These are phyloP conservation scores for Propithecus coquereli DNA, from an alignment of 2,113 vertebrate species.

Conservation along the genomic window DNA sequence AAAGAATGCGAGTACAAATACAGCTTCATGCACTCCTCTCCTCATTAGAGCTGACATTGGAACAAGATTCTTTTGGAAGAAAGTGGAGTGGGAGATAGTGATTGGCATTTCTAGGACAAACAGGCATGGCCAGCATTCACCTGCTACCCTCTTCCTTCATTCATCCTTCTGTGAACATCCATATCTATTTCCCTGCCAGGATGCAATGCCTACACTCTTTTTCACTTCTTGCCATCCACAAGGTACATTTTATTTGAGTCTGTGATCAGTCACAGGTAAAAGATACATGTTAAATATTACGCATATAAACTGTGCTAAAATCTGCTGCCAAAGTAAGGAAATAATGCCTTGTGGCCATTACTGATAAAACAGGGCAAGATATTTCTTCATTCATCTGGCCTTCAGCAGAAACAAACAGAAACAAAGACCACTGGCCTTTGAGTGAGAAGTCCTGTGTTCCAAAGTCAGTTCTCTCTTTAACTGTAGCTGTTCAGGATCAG, in stretches of 20 bases:
- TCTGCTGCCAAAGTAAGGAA: background rate
- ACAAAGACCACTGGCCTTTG: background rate
- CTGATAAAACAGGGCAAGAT: background rate
- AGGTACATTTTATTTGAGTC: background rate
- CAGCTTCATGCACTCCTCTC: background rate
- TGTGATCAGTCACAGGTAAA: background rate
- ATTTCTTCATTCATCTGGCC: background rate
- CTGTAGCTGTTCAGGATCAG: background rate
- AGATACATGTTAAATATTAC: background rate
- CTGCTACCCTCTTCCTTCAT: background rate
- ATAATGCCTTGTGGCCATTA: background rate
- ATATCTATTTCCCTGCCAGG: background rate
- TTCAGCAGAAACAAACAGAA: background rate
- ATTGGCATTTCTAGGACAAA: background rate
- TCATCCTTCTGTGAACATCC: background rate
- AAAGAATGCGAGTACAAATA: background rate
- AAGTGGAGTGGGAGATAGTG: background rate
- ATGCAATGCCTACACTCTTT: background rate
- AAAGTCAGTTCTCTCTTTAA: background rate
- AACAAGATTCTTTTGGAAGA: background rate
- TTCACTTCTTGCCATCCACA: background rate
- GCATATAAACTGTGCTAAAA: background rate
- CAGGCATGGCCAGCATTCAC: background rate
- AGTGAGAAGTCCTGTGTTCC: background rate
- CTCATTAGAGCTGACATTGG: background rate